Evolutionary conservation across 2,888 invertebrate species (phyloP).

Genomic region (Herminia tarsipennalis): DNA sequence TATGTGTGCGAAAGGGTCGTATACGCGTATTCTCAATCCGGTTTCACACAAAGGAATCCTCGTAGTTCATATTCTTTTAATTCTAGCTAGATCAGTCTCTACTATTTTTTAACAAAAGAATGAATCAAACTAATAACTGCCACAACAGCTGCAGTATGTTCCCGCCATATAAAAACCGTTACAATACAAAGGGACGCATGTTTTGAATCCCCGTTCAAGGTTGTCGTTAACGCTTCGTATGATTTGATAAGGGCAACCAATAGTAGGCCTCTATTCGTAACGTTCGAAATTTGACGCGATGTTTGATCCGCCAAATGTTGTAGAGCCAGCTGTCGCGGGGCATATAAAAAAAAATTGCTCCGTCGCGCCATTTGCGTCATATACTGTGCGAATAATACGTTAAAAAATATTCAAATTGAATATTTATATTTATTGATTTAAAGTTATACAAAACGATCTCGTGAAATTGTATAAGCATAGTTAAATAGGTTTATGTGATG

Average conservation of each 20-base stretch:
- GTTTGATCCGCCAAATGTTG: conserved; percentile 31
- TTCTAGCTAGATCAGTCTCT: too few relatives aligned
- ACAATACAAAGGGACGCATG: conserved; percentile 54
- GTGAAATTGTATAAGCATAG: too few relatives aligned
- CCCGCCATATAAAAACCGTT: conserved; percentile 61
- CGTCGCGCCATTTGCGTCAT: conserved; percentile 4
- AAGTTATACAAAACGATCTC: too few relatives aligned
- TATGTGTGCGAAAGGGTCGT: conserved; percentile 11
- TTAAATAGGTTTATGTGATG: too few relatives aligned
- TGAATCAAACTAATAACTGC: too few relatives aligned
- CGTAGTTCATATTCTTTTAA: too few relatives aligned
- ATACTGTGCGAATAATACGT: too few relatives aligned
- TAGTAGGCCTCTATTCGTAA: conserved; percentile 60
- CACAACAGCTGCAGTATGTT: too few relatives aligned
- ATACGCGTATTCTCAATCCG: neutral
- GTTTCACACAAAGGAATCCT: too few relatives aligned
- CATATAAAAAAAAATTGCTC: neutral
- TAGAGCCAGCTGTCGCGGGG: conserved; percentile 22
- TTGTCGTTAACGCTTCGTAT: conserved; percentile 59
- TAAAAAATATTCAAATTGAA: too few relatives aligned
- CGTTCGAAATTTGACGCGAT: conserved; percentile 59
- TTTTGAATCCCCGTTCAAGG: conserved; percentile 67
- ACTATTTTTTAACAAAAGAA: conserved; percentile 33
- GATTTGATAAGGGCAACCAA: conserved; percentile 80
- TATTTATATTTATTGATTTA: too few relatives aligned